Evolutionary conservation across 2,797 vertebrate genomes (phyloP).

Genomic region (Sphenopsis melanotis): DNA sequence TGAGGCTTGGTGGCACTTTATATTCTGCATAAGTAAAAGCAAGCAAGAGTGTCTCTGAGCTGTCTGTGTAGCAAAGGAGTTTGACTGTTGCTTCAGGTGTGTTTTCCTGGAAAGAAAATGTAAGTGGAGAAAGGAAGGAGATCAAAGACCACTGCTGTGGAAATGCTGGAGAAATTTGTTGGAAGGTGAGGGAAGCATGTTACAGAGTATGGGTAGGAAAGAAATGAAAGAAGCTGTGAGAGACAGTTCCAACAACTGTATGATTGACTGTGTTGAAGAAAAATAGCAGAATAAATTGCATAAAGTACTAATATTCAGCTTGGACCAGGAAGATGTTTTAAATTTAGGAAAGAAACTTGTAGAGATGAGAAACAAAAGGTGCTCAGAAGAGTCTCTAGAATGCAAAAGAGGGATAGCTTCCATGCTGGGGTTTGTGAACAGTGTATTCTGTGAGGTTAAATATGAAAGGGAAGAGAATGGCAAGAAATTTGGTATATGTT

Average conservation of each 20-base stretch:
- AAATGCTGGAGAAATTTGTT: not conserved
- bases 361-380: not conserved
- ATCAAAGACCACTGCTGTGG: not conserved
- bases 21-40: not conserved
- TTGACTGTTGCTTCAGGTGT: not conserved
- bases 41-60: not conserved
- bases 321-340: not conserved
- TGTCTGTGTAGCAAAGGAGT: not conserved
- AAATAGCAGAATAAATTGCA: not conserved
- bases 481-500: not conserved
- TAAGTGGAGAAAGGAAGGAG: not conserved
- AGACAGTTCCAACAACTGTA: not conserved
- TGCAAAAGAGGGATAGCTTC: not conserved
- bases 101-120: not conserved
- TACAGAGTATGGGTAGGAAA: not conserved
- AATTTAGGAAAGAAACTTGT: not conserved
- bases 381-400: not conserved
- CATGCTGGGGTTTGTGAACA: not conserved
- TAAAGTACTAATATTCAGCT: not conserved
- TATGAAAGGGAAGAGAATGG: not conserved
- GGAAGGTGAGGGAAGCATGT: not conserved
- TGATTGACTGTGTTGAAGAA: not conserved
- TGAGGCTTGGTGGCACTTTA: not conserved
- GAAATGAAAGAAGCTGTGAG: not conserved
- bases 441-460: not conserved